A percentile compares a stretch with the other conserved stretches of the same genome.
phyloP scores from a whole-genome alignment of 1,140 invertebrate species.

The Trichonephila clavata region DNA sequence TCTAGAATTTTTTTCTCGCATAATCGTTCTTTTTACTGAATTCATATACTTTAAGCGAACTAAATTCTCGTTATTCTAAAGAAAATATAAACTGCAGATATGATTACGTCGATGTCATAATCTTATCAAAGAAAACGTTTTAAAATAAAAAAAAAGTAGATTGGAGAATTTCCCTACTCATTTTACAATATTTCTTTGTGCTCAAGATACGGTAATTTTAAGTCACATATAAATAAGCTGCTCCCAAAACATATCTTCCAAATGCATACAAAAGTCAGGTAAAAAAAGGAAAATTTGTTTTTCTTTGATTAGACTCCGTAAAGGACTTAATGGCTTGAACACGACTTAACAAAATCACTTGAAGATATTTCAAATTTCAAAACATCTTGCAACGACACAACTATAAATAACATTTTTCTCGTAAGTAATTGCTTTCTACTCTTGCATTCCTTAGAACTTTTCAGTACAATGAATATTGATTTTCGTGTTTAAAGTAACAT shows the following conservation, averaged over 20 bases:
- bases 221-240: slow-evolving; percentile 31
- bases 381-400: slow-evolving; percentile 72
- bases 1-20: too few relatives aligned
- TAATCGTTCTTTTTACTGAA: background rate
- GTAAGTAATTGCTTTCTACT: slow-evolving; percentile 65
- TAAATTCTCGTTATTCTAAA: background rate
- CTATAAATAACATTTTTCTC: slow-evolving; percentile 68
- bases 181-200: background rate
- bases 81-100: background rate
- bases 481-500: slow-evolving; percentile 46
- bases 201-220: slow-evolving; percentile 31
- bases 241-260: slow-evolving; percentile 22
- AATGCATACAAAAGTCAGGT: slow-evolving; percentile 21
- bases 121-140: background rate
- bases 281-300: slow-evolving; percentile 35
- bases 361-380: slow-evolving; percentile 70
- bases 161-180: background rate
- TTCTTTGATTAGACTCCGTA: slow-evolving; percentile 68
- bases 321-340: slow-evolving; percentile 70
- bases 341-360: slow-evolving; percentile 64
- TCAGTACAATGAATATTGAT: slow-evolving; percentile 69
- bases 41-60: background rate
- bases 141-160: background rate
- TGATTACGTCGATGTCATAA: background rate
- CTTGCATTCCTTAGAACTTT: slow-evolving; percentile 43